Base-by-base conservation (phyloP, 2,797 vertebrate species). In the Miichthys miiuy region DNA sequence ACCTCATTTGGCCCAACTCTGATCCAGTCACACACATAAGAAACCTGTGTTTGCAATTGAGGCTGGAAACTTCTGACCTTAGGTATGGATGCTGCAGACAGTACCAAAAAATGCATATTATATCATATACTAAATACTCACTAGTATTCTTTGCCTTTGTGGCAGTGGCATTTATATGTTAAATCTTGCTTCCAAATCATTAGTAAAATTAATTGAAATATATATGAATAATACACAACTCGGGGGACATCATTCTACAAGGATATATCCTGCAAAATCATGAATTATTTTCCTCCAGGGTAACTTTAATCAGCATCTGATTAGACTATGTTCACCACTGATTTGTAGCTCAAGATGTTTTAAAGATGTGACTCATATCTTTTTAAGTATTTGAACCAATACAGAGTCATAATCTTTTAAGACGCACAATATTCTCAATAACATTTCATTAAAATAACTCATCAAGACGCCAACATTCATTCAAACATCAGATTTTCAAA, bases 401-500 rank as follows among this genome's bases (percentile, higher is more conserved):
- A n/a, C 17, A 0, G n/a, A 54, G 23, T 64, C 16, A 10, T 46
- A 0, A 44, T 46, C 1, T 30, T 51, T 44, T 25, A n/a, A 7
- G 38, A 23, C 27, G 14, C 4, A 21, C 47, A 52, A 46, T 21
- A 5, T 44, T 55, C 21, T 56, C 16, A 7, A 5, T 21, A n/a
- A 44, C 51, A n/a, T 47, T 72, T 18, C 20, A 55, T 9, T 34
- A 55, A 72, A 14, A 38, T 3, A 66, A 4, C n/a, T 57, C 14
- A 70, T 27, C 27, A 64, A 72, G 7, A 25, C 67, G 1, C 5
- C 61, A 55, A 75, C 62, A 77, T 52, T 76, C 75, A 78, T 38
- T 71, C 62, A 23, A 34, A 69, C 38, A 14, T 64, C 34, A 10
- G 14, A 20, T 25, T 51, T 62, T 71, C 69, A 89, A 64, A 86